A percentile compares a stretch with the other conserved stretches of the same genome.
phyloP scores from a whole-genome alignment of 2,888 invertebrate genomes.

The Aquatica leii region DNA sequence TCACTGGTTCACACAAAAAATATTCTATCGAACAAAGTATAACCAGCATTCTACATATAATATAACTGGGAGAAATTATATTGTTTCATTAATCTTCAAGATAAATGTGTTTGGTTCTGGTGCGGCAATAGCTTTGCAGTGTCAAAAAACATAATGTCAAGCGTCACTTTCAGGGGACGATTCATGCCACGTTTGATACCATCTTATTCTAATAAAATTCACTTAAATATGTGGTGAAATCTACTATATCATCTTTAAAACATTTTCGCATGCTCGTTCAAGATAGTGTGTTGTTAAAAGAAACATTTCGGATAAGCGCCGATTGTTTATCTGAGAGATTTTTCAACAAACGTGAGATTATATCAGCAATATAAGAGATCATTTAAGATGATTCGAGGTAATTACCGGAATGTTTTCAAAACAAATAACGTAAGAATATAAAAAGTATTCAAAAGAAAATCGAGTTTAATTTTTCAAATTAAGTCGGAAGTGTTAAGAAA shows the following conservation, averaged over 20 bases:
- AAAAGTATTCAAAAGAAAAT: too few species aligned
- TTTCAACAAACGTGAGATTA: constrained; percentile 42
- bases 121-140: constrained; percentile 8
- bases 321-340: constrained; percentile 39
- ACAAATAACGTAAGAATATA: too few species aligned
- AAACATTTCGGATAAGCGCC: constrained; percentile 25
- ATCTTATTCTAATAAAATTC: too few species aligned
- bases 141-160: constrained; percentile 19
- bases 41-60: too few species aligned
- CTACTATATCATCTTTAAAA: constrained; percentile 25
- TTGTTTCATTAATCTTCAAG: constrained; percentile 16
- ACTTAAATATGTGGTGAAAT: constrained; percentile 15
- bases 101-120: too few species aligned
- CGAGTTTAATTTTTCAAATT: too few species aligned
- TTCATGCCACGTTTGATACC: constrained; percentile 21
- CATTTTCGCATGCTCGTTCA: constrained; percentile 24
- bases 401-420: too few species aligned
- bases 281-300: constrained; percentile 32
- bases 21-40: too few species aligned
- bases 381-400: too few species aligned
- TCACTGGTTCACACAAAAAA: too few species aligned
- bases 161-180: constrained; percentile 21
- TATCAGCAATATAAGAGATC: constrained; percentile 8
- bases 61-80: constrained; percentile 19
- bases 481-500: too few species aligned